Percentiles rank a stretch among this genome's conserved stretches.
Evolutionary conservation across 2,113 vertebrate species (phyloP).

Genomic region (Heloderma charlesbogerti): DNA sequence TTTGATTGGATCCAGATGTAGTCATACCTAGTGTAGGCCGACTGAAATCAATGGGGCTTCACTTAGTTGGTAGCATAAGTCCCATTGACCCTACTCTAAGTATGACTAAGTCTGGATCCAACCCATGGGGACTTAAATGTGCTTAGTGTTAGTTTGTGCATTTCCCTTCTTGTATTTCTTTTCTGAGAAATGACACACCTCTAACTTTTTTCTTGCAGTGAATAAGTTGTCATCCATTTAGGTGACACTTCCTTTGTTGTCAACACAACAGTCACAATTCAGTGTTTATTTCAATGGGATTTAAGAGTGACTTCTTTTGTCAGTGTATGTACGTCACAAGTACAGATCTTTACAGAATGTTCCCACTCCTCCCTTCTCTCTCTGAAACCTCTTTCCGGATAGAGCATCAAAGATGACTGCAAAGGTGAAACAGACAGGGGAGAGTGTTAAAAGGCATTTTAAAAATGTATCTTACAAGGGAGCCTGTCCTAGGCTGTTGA

Average conservation of each 20-base stretch:
- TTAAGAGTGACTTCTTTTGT: background rate
- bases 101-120: no score
- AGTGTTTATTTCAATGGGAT: background rate
- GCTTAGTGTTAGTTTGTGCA: background rate
- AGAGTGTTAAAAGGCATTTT: constrained; percentile 57
- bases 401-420: background rate
- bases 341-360: constrained; percentile 2
- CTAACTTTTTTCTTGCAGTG: no score
- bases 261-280: background rate
- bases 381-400: constrained; percentile 35
- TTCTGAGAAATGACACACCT: background rate
- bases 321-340: background rate
- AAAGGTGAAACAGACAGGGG: constrained; percentile 20
- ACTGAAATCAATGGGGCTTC: no score
- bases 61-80: background rate
- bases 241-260: background rate
- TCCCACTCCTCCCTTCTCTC: constrained; percentile 30
- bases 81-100: background rate
- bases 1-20: no score
- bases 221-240: background rate
- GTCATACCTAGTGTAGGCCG: no score
- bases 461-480: constrained; percentile 57
- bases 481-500: constrained; percentile 41
- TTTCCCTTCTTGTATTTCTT: background rate
- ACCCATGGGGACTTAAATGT: background rate